Percentiles rank a stretch among this genome's conserved stretches.
Conservation (phyloP, 2,888 invertebrate genomes). For the Fissipunctia ypsillon region DNA sequence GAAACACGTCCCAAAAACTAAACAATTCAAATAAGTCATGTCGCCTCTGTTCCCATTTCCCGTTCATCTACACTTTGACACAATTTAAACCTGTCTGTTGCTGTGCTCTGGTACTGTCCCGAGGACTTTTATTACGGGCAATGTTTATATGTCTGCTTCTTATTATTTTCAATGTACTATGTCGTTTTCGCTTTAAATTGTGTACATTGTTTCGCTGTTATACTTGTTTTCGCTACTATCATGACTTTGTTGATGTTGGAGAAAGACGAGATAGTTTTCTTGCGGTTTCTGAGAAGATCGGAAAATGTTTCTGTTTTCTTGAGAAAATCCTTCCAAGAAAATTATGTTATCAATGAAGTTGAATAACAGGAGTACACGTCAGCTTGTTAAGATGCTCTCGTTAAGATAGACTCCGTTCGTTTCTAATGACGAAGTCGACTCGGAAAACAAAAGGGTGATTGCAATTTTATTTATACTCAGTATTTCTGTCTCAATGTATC, state of each 20-base stretch:
- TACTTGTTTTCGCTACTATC: slow-evolving; percentile 31
- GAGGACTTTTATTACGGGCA: slow-evolving; percentile 64
- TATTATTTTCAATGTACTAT: slow-evolving; percentile 67
- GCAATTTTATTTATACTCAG: background rate
- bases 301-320: slow-evolving; percentile 24
- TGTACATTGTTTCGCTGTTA: slow-evolving; percentile 59
- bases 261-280: slow-evolving; percentile 20
- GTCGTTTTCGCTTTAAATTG: slow-evolving; percentile 54
- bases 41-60: slow-evolving; percentile 40
- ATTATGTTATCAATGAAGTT: background rate
- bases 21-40: slow-evolving; percentile 9
- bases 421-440: background rate
- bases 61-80: slow-evolving; percentile 58
- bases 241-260: slow-evolving; percentile 34
- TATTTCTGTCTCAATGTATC: background rate
- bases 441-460: background rate
- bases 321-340: background rate
- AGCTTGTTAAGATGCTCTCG: background rate
- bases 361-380: too few species aligned
- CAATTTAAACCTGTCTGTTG: slow-evolving; percentile 59
- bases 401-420: background rate
- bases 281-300: slow-evolving; percentile 19
- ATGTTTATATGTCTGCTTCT: slow-evolving; percentile 64
- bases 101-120: slow-evolving; percentile 21
- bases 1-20: background rate